Base-by-base conservation (phyloP, 2,888 invertebrate species). In the Epiblema foenella region DNA sequence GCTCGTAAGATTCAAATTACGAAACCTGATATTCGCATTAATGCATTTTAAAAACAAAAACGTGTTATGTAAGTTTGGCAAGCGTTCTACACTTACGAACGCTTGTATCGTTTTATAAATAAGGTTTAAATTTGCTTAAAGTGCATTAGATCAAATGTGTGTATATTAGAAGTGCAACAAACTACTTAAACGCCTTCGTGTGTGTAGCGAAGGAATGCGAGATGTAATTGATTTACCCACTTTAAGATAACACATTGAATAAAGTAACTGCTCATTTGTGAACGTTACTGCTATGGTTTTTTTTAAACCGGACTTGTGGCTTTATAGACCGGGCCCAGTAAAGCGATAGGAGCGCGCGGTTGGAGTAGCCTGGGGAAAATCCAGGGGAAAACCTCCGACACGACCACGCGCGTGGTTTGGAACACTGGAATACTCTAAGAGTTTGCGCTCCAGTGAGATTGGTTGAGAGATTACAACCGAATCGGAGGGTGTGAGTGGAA, bases 161-260 rank as follows among this genome's bases (percentile, higher is more conserved):
- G 46, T 60, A 59, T 33, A 59, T 59, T 42, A 20, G 12, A 58
- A 58, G 20, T 46, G 60, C 24, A 60, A 60, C 60, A 60, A 39
- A 42, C n/a, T n/a, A n/a, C n/a, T n/a, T 33, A 17, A 1, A 11
- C 20, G 33, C 29, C 18, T 37, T 68, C 74, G 75, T 76, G 73
- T 75, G 75, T 56, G 37, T 42, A 37, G 68, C 62, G n/a, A n/a
- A n/a, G 73, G 52, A 57, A 54, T 66, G 59, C 63, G 63, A 64
- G 17, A 39, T 58, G 64, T 77, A 78, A 78, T 77, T 75, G 78
- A 79, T 79, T 79, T 67, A 72, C 74, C 74, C 74, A 73, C 72
- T 64, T 74, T 64, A n/a, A n/a, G n/a, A n/a, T n/a, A n/a, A n/a
- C n/a, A n/a, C n/a, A n/a, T n/a, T n/a, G n/a, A n/a, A n/a, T n/a